Conservation (phyloP, 2,797 vertebrate species). For the Onychomys leucogaster region DNA sequence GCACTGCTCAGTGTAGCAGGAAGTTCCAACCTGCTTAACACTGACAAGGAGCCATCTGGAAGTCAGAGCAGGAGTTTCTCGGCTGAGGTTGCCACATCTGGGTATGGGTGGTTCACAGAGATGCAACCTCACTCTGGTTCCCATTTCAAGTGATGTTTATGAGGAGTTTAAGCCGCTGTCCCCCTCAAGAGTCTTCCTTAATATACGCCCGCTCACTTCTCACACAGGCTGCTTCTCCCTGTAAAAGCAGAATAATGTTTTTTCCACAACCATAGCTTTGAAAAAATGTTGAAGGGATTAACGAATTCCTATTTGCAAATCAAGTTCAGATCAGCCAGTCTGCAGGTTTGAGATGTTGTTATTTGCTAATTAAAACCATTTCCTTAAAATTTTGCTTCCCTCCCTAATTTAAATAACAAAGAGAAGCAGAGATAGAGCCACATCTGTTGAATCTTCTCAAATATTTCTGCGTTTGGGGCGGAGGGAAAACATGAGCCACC, state of each 20-base stretch:
- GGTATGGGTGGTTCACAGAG: not conserved
- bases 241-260: conserved; percentile 48
- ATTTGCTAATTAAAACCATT: conserved; percentile 80
- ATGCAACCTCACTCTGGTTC: not conserved
- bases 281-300: conserved; percentile 27
- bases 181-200: conserved; percentile 20
- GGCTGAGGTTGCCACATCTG: conserved; percentile 25
- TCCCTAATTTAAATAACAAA: conserved; percentile 77
- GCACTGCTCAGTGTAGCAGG: accelerated
- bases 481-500: conserved; percentile 84
- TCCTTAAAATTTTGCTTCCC: conserved; percentile 61
- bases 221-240: not conserved
- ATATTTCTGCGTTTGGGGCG: conserved; percentile 76
- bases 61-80: conserved; percentile 20
- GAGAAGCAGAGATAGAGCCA: conserved; percentile 72
- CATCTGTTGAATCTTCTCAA: conserved; percentile 81
- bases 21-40: not conserved
- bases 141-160: conserved; percentile 51
- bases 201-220: not conserved
- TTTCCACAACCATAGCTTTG: conserved; percentile 58
- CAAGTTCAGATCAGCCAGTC: conserved; percentile 64
- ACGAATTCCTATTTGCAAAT: conserved; percentile 60
- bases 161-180: not conserved
- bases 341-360: conserved; percentile 29
- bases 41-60: conserved; percentile 31